A percentile compares a stretch with the other conserved stretches of the same genome.
phyloP scores from a whole-genome alignment of 2,888 invertebrate species.

The Steinernema carpocapsae region DNA sequence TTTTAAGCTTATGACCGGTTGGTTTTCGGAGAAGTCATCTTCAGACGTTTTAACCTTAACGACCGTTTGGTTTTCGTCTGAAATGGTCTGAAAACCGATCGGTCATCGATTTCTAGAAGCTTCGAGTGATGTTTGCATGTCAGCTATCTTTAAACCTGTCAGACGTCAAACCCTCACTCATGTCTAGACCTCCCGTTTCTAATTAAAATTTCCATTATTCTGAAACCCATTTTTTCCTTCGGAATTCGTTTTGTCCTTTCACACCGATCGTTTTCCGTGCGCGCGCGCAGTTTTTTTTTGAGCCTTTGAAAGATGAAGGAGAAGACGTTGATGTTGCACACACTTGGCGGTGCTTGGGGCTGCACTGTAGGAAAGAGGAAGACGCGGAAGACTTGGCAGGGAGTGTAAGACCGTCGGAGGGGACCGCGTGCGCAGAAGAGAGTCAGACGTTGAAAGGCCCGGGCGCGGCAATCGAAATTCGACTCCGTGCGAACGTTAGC shows the following conservation, averaged over 20 bases:
- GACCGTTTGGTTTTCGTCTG: too few species aligned
- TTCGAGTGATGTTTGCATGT: too few species aligned
- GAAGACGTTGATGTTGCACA: neutral
- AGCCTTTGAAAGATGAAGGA: neutral
- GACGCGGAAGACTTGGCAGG: neutral
- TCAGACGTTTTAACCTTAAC: too few species aligned
- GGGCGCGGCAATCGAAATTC: conserved; percentile 27
- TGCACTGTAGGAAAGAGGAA: too few species aligned
- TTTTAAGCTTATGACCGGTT: too few species aligned
- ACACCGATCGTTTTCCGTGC: too few species aligned
- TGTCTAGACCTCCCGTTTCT: neutral
- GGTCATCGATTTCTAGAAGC: too few species aligned
- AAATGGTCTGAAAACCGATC: too few species aligned
- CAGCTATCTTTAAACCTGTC: too few species aligned
- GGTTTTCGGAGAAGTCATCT: too few species aligned
- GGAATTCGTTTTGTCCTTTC: neutral
- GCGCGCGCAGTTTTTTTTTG: neutral
- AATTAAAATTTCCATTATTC: neutral
- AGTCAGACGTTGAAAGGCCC: conserved; percentile 6
- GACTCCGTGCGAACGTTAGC: conserved; percentile 7
- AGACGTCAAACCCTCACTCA: too few species aligned
- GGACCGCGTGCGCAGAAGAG: conserved; percentile 5
- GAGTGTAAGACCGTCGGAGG: neutral
- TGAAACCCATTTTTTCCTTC: neutral
- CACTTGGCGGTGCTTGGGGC: too few species aligned